Evolutionary conservation across 2,888 invertebrate species (phyloP), one percentile per base, ranked within the genome.

Genomic region (Leptogaster cylindrica): DNA sequence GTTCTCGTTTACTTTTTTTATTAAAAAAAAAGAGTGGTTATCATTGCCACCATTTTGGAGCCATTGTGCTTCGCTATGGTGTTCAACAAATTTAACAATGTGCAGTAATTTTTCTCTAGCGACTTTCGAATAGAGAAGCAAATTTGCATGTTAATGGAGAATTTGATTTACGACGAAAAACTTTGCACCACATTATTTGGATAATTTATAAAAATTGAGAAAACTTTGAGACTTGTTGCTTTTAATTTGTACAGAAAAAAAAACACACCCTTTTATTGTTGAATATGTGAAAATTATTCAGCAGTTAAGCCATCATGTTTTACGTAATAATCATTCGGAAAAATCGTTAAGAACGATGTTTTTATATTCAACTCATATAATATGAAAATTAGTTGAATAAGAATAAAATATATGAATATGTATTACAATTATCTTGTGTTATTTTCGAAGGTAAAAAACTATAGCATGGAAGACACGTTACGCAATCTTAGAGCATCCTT

Each of bases 91-190:
- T 61, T 61, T 61, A 27, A 44, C 61, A 61, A 41, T 44, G 61
- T 61, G 28, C 44, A 61, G 61, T 61, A 61, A 61, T 61, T 61
- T 61, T 61, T 61, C 44, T 61, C 61, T n/a, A 16, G 61, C 27
- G 61, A 28, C 61, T 61, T 44, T 44, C 20, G 44, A 16, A 61
- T 28, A n/a, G n/a, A n/a, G n/a, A n/a, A n/a, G n/a, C 44, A 61
- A 44, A 61, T 61, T 61, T 61, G 61, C 61, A 61, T 61, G 61
- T 61, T 61, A 61, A 61, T 61, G 61, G 61, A 28, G 61, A 61
- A 44, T 61, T 61, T 61, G 61, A 61, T 61, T 61, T 61, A 61
- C 61, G 61, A 44, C 27, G 27, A 27, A 8, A 44, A 61, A 16
- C 36, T n/a, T n/a, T 61, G 44, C 16, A 27, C 27, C 20, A n/a